phyloP scores from a whole-genome alignment of 2,888 invertebrate genomes.

The Germaria angustata region DNA sequence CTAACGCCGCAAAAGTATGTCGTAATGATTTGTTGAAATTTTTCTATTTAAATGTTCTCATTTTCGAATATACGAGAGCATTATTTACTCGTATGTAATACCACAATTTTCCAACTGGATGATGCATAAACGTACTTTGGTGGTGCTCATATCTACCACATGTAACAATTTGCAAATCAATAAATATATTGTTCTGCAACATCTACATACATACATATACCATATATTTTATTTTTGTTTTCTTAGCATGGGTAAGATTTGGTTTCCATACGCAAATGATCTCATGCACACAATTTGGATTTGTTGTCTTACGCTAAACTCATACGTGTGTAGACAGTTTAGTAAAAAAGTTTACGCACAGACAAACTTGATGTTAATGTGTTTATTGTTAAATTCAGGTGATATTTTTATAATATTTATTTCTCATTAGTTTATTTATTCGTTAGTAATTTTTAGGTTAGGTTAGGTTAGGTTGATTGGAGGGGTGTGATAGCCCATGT shows the following conservation, averaged over 20 bases:
- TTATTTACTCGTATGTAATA: not conserved
- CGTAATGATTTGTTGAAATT: slow-evolving; percentile 44
- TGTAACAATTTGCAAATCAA: slow-evolving; percentile 55
- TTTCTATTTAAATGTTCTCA: slow-evolving; percentile 44
- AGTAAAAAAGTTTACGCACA: not conserved
- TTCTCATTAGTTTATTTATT: no score
- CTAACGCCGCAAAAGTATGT: slow-evolving; percentile 23
- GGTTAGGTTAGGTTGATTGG: no score
- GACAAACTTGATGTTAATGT: not conserved
- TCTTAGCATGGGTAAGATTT: slow-evolving; percentile 61
- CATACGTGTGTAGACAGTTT: slow-evolving; percentile 2
- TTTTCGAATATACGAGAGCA: not conserved
- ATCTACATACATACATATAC: no score
- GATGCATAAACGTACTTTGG: slow-evolving; percentile 36
- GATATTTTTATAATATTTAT: no score
- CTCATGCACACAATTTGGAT: slow-evolving; percentile 48
- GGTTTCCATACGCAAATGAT: slow-evolving; percentile 43
- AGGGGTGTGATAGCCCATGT: no score
- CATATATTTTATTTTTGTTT: not conserved
- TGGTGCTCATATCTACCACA: slow-evolving; percentile 7
- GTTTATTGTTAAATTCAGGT: no score
- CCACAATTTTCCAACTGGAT: slow-evolving; percentile 10
- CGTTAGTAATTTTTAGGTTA: no score
- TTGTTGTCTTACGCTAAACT: not conserved
- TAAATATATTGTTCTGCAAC: slow-evolving; percentile 51